phyloP scores from a whole-genome alignment of 2,113 vertebrate species.

The Eptesicus fuscus region DNA sequence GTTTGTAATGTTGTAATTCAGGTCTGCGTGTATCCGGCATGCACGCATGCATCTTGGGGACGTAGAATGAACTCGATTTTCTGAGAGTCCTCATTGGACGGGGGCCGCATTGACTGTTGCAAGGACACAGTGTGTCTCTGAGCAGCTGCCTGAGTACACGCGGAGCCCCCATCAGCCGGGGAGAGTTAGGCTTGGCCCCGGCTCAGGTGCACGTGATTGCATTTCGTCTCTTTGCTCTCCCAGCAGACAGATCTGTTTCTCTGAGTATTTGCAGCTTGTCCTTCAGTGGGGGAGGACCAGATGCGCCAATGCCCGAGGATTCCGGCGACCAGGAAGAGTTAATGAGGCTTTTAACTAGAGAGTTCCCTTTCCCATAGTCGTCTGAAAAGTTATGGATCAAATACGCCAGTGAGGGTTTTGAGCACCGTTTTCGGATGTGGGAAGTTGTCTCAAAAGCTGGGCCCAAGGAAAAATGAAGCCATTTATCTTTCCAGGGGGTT shows the following conservation, averaged over 20 bases:
- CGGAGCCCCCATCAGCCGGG: slow-evolving; percentile 70
- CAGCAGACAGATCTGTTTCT: slow-evolving; percentile 80
- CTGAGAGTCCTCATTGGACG: background rate
- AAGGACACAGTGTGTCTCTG: slow-evolving; percentile 51
- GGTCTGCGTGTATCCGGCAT: rapidly evolving
- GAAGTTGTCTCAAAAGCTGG: slow-evolving; percentile 64
- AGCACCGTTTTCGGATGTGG: slow-evolving; percentile 61
- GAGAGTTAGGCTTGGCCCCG: slow-evolving; percentile 76
- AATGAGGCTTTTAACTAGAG: slow-evolving; percentile 82
- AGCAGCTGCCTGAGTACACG: slow-evolving; percentile 72
- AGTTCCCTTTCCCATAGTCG: slow-evolving; percentile 55
- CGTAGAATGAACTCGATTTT: slow-evolving; percentile 35
- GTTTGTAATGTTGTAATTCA: background rate
- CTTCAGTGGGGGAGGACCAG: slow-evolving; percentile 37
- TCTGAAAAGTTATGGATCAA: slow-evolving; percentile 81
- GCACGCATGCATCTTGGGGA: background rate
- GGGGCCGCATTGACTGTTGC: background rate
- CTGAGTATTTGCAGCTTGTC: slow-evolving; percentile 53
- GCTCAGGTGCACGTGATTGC: slow-evolving; percentile 64
- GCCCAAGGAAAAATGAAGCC: slow-evolving; percentile 72
- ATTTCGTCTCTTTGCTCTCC: slow-evolving; percentile 77
- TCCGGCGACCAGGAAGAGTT: slow-evolving; percentile 76
- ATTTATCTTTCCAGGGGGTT: slow-evolving; percentile 72
- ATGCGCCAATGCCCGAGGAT: slow-evolving; percentile 35
- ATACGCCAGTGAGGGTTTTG: slow-evolving; percentile 67